A percentile compares a stretch with the other conserved stretches of the same genome.
These are phyloP conservation scores for Diarsia brunnea DNA, from an alignment of 2,888 invertebrate genomes.

Conservation along the genomic window DNA sequence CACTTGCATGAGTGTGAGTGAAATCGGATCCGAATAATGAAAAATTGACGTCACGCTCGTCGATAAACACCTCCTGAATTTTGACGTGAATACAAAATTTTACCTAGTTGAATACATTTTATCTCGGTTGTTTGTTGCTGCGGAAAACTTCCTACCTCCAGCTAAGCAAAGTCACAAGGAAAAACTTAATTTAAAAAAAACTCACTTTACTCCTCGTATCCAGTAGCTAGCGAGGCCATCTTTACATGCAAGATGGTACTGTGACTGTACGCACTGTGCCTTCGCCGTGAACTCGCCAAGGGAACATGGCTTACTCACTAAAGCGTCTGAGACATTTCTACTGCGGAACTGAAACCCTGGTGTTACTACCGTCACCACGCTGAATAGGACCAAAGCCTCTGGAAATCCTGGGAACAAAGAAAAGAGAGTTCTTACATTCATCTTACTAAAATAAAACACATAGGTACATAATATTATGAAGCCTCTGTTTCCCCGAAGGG, in stretches of 20 bases:
- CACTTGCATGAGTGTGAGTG: too few species aligned
- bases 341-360: constrained; percentile 73
- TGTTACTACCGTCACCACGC: constrained; percentile 70
- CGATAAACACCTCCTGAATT: too few species aligned
- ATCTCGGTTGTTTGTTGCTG: background rate
- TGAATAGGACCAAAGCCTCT: constrained; percentile 69
- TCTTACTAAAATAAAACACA: background rate
- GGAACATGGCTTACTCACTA: constrained; percentile 72
- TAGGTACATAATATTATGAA: too few species aligned
- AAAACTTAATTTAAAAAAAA: background rate
- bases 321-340: constrained; percentile 70
- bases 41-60: too few species aligned
- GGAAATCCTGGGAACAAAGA: constrained; percentile 69
- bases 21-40: too few species aligned
- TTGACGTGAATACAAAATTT: too few species aligned
- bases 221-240: constrained; percentile 78
- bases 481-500: background rate
- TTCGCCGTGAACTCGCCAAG: constrained; percentile 72
- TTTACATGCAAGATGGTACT: constrained; percentile 73
- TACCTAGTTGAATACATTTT: background rate
- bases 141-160: background rate
- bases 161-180: background rate
- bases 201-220: constrained; percentile 78
- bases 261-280: constrained; percentile 73
- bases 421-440: background rate